Conservation (phyloP, 2,888 invertebrate genomes). For the Cenopis cana region DNA sequence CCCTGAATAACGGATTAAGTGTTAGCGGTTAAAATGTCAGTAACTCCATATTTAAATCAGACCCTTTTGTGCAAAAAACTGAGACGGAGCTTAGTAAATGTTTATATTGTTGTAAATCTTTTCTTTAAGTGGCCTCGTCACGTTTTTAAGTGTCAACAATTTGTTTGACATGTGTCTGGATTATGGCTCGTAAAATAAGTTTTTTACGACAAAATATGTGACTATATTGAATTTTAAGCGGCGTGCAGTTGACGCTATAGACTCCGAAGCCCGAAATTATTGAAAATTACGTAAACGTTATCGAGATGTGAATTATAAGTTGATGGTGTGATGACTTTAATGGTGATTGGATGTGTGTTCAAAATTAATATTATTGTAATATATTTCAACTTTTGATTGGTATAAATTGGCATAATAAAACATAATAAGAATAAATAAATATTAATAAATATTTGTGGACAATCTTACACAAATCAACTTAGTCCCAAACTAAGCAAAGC, state of each 20-base stretch:
- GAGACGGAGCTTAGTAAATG: conserved; percentile 22
- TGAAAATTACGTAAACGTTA: conserved; percentile 40
- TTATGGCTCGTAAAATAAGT: conserved; percentile 68
- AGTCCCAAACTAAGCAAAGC: too few relatives aligned
- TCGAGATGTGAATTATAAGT: conserved; percentile 19
- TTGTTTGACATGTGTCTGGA: conserved; percentile 78
- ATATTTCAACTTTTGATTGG: neutral
- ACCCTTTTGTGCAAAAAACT: conserved; percentile 35
- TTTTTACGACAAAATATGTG: conserved; percentile 74
- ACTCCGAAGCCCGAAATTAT: conserved; percentile 17
- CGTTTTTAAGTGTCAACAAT: conserved; percentile 72
- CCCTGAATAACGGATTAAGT: neutral
- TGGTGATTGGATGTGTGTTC: conserved; percentile 28
- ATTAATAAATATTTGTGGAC: too few relatives aligned
- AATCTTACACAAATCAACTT: too few relatives aligned
- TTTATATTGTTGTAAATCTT: conserved; percentile 54
- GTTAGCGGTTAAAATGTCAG: conserved; percentile 20
- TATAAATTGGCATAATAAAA: neutral
- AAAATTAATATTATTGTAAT: conserved; percentile 1
- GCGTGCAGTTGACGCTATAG: conserved; percentile 54
- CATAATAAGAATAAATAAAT: too few relatives aligned
- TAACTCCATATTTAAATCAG: conserved; percentile 25
- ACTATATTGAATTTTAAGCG: conserved; percentile 74
- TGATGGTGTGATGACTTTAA: conserved; percentile 31
- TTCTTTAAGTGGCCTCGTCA: conserved; percentile 67